Evolutionary conservation across 2,888 invertebrate species (phyloP).

Genomic region (Netelia melanura): DNA sequence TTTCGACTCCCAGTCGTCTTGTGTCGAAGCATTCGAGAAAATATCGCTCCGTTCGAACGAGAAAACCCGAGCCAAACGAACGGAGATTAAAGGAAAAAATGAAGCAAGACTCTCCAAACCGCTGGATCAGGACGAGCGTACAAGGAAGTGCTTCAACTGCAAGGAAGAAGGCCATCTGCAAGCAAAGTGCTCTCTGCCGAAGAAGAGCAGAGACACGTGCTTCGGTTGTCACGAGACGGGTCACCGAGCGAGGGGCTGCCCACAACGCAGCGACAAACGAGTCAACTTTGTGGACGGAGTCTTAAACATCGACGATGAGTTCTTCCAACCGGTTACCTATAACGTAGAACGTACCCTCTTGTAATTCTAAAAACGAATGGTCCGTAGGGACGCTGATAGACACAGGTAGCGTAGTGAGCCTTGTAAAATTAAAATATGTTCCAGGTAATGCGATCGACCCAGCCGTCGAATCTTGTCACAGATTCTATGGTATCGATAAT

Average conservation of each 20-base stretch:
- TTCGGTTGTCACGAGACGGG: conserved; percentile 28
- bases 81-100: not conserved
- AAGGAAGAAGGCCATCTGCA: conserved; percentile 40
- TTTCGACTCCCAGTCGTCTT: conserved; percentile 28
- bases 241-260: conserved; percentile 20
- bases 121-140: not conserved
- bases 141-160: conserved; percentile 34
- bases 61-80: not conserved
- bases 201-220: conserved; percentile 14
- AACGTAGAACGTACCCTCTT: not conserved
- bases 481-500: conserved; percentile 49
- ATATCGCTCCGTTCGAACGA: conserved; percentile 24
- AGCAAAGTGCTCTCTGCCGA: conserved; percentile 20
- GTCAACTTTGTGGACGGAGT: conserved; percentile 27
- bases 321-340: conserved; percentile 4
- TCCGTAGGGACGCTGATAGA: conserved; percentile 49
- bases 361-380: not conserved
- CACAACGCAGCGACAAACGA: not conserved
- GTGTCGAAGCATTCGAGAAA: conserved; percentile 38
- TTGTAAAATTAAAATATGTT: conserved; percentile 50
- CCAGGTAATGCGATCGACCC: conserved; percentile 37
- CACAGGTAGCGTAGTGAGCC: conserved; percentile 56
- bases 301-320: conserved; percentile 13
- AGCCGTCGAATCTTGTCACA: not conserved
- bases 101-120: not conserved